Evolutionary conservation across 2,113 vertebrate species (phyloP).

Genomic region (Toxotes jaculatrix): DNA sequence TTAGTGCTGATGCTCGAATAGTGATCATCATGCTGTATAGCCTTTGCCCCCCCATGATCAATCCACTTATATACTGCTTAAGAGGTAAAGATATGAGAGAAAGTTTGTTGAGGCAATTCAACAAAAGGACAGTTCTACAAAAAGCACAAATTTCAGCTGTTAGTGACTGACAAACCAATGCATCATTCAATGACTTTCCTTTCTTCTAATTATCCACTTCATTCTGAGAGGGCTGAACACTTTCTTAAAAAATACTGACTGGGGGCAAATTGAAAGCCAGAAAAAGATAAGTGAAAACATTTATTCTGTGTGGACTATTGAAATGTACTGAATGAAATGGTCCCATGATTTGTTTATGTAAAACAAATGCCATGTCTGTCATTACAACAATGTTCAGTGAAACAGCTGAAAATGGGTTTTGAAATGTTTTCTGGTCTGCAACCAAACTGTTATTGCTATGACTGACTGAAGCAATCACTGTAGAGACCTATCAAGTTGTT

Average conservation of each 20-base stretch:
- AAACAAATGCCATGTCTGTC: too few species aligned
- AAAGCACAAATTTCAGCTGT: slow-evolving; percentile 43
- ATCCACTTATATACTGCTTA: slow-evolving; percentile 78
- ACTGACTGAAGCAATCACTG: too few species aligned
- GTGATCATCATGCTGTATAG: slow-evolving; percentile 74
- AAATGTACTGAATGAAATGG: too few species aligned
- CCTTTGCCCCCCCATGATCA: slow-evolving; percentile 74
- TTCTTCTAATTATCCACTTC: background rate
- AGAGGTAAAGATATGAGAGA: slow-evolving; percentile 75
- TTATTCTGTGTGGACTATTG: too few species aligned
- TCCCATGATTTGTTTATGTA: too few species aligned
- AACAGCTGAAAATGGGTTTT: too few species aligned
- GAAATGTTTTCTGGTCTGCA: too few species aligned
- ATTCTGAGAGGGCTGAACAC: background rate
- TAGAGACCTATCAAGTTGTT: too few species aligned
- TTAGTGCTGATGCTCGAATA: slow-evolving; percentile 63
- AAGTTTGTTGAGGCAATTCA: slow-evolving; percentile 55
- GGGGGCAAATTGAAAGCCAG: background rate
- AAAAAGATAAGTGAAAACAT: too few species aligned
- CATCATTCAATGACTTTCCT: background rate
- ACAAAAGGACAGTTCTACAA: background rate
- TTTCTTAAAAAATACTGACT: background rate
- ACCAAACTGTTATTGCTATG: too few species aligned
- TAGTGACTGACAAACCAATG: slow-evolving; percentile 9
- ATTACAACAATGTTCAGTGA: too few species aligned